Conservation (phyloP, 2,797 vertebrate genomes). For the Alcedo atthis region DNA sequence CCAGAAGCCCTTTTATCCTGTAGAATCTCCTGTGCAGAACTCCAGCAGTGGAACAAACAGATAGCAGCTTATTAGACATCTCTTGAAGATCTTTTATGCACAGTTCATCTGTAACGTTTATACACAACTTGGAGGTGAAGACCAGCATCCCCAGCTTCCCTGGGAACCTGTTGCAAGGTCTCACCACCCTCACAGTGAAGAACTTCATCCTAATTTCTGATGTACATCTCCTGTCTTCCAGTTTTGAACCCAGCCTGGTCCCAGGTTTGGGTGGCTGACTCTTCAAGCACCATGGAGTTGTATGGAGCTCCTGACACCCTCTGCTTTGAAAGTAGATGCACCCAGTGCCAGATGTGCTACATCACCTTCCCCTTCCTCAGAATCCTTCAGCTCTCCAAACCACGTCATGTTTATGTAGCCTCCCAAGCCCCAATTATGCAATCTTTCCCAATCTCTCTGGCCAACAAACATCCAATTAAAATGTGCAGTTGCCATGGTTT, state of each 20-base stretch:
- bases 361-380: not conserved
- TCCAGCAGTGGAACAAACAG: not conserved
- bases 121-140: not conserved
- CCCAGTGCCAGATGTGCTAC: not conserved
- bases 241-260: not conserved
- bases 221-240: too few relatives aligned
- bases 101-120: not conserved
- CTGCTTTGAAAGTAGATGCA: not conserved
- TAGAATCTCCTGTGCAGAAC: not conserved
- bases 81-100: not conserved
- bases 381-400: not conserved
- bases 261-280: not conserved
- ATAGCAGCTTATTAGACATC: not conserved
- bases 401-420: not conserved
- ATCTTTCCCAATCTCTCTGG: constrained; percentile 17
- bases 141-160: not conserved
- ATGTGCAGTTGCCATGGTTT: constrained; percentile 52
- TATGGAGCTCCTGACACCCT: not conserved
- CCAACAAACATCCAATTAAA: constrained; percentile 36
- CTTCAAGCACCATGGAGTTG: not conserved
- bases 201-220: too few relatives aligned
- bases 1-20: not conserved
- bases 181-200: too few relatives aligned
- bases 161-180: too few relatives aligned
- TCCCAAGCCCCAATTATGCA: constrained; percentile 16